Evolutionary conservation across 2,113 vertebrate species (phyloP).

Genomic region (Grammomys surdaster): DNA sequence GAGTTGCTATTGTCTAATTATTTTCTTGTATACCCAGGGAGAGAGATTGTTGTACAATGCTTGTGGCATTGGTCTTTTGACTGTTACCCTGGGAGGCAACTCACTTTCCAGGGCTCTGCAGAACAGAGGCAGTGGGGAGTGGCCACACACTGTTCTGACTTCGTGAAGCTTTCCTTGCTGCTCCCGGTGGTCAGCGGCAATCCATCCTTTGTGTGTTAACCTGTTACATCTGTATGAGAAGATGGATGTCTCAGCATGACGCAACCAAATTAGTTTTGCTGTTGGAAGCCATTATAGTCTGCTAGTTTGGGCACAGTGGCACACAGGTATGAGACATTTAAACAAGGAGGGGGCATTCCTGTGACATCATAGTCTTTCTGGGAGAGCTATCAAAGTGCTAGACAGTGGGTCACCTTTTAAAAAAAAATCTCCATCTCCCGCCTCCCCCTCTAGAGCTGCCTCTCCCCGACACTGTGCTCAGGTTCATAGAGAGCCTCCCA

Average conservation of each 20-base stretch:
- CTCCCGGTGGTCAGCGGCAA: background rate
- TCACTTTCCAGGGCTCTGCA: background rate
- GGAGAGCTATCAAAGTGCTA: accelerated
- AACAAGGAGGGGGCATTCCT: background rate
- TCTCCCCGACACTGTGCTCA: background rate
- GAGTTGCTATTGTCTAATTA: background rate
- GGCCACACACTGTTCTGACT: background rate
- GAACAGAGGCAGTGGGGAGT: background rate
- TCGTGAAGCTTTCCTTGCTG: conserved; percentile 11
- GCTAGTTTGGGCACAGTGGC: background rate
- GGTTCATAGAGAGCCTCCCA: background rate
- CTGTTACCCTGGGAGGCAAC: background rate
- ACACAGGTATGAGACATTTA: background rate
- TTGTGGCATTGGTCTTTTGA: background rate
- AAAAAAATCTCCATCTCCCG: background rate
- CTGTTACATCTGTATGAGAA: conserved; percentile 27
- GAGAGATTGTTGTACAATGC: background rate
- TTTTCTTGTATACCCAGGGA: background rate
- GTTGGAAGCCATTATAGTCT: background rate
- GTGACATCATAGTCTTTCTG: background rate
- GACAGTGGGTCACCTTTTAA: background rate
- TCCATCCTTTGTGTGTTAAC: background rate
- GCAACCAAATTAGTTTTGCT: conserved; percentile 25
- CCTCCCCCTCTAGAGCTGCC: background rate
- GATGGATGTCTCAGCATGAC: conserved; percentile 33